These are phyloP conservation scores for Trachops cirrhosus DNA, from an alignment of 2,797 vertebrate genomes.

Conservation along the genomic window DNA sequence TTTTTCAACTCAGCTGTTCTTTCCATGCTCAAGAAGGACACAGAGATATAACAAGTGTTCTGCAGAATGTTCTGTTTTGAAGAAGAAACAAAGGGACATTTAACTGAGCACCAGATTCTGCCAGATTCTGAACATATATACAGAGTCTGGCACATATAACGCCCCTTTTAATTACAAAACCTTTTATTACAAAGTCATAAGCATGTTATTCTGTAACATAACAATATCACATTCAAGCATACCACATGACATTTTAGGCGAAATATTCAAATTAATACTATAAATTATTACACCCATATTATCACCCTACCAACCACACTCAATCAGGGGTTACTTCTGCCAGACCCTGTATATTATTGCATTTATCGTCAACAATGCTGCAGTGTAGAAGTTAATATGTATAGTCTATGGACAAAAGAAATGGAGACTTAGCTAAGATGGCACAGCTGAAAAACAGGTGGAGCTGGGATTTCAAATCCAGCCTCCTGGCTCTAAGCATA, in stretches of 20 bases:
- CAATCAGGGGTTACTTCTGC: no score
- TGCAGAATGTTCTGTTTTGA: not conserved
- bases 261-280: no score
- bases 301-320: no score
- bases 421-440: not conserved
- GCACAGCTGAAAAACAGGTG: not conserved
- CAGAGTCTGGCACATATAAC: no score
- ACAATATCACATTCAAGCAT: no score
- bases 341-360: not conserved
- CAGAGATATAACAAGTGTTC: not conserved
- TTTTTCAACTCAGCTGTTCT: not conserved
- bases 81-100: not conserved
- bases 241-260: no score
- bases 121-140: not conserved
- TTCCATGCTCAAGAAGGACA: not conserved
- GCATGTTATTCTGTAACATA: no score
- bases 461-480: not conserved
- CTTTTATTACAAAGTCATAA: no score
- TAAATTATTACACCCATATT: no score
- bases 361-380: not conserved
- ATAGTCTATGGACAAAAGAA: not conserved
- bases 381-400: not conserved
- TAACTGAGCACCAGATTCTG: not conserved
- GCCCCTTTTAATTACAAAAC: no score
- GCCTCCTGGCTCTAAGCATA: not conserved